A percentile compares a stretch with the other conserved stretches of the same genome.
These are phyloP conservation scores for Microctonus brassicae DNA, from an alignment of 2,888 invertebrate species.

Conservation along the genomic window DNA sequence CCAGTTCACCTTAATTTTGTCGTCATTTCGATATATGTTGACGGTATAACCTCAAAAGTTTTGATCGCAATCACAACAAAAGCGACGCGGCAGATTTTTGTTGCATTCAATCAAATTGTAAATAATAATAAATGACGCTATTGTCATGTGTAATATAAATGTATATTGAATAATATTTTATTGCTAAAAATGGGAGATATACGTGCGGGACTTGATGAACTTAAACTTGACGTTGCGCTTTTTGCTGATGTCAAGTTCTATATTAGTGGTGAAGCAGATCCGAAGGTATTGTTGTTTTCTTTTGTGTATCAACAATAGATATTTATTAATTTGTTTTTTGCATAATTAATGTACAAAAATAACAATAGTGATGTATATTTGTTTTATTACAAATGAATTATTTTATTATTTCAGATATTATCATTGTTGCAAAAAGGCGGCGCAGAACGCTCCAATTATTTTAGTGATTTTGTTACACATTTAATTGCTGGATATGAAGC, in stretches of 20 bases:
- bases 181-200: slow-evolving; percentile 67
- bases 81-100: slow-evolving; percentile 60
- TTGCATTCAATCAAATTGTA: slow-evolving; percentile 39
- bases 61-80: slow-evolving; percentile 61
- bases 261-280: slow-evolving; percentile 78
- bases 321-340: slow-evolving; percentile 29
- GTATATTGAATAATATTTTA: neutral
- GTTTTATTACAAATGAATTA: slow-evolving; percentile 4
- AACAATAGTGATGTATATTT: neutral
- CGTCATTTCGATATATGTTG: neutral
- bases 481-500: slow-evolving; percentile 89
- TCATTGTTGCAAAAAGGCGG: slow-evolving; percentile 86
- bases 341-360: neutral
- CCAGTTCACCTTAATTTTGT: neutral
- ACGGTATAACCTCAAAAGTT: slow-evolving; percentile 11
- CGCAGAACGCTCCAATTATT: slow-evolving; percentile 88
- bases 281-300: slow-evolving; percentile 56
- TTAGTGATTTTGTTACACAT: slow-evolving; percentile 93
- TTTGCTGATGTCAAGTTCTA: slow-evolving; percentile 89
- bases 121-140: slow-evolving; percentile 18
- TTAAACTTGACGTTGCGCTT: slow-evolving; percentile 73
- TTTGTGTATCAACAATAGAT: slow-evolving; percentile 32
- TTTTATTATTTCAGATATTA: slow-evolving; percentile 75
- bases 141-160: neutral
- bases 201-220: slow-evolving; percentile 68